Evolutionary conservation across 2,888 invertebrate genomes (phyloP), one percentile per base, ranked within the genome.

Genomic region (Chaitophorus viminalis): DNA sequence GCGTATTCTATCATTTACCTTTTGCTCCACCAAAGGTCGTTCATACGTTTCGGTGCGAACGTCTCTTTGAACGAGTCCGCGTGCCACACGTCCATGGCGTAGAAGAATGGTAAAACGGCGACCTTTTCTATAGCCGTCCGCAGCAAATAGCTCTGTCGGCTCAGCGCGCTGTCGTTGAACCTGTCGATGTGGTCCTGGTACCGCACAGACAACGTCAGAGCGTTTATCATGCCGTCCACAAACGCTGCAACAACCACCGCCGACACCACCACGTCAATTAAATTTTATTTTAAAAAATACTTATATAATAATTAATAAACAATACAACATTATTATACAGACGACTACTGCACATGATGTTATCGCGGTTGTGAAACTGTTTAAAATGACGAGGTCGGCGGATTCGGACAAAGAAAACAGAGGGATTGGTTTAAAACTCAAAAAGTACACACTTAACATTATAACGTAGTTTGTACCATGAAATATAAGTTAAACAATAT

Each of bases 21-120:
- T 78, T 70, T 78, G 36, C 72, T 86, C 86, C 86, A 86, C 86
- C 86, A 86, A 5, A 54, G 29, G 25, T 72, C 78, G 54, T 86
- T 86, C 86, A 78, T 86, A 36, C 36, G 78, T 54, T 72, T 86
- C 29, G 86, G 86, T 39, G 86, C 39, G 36, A 86, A 86, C 21
- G 21, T 8, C 52, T 36, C 29, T 31, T 29, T 72, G 68, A n/a
- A 33, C 14, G 29, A 36, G 46, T 36, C 36, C n/a, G 77, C 33
- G 11, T 70, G 86, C 86, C 86, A 86, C 25, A 21, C 18, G 14
- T 72, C 54, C 11, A 36, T n/a, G 6, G 86, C 86, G 36, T 78
- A 78, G 0, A 78, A 78, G 36, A 78, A 86, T 6, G 86, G 86
- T 29, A 86, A 17, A 6, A 78, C 36, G 18, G 86, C 33, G n/a